Base-by-base conservation (phyloP, 2,888 invertebrate genomes). In the Eristalinus aeneus region DNA sequence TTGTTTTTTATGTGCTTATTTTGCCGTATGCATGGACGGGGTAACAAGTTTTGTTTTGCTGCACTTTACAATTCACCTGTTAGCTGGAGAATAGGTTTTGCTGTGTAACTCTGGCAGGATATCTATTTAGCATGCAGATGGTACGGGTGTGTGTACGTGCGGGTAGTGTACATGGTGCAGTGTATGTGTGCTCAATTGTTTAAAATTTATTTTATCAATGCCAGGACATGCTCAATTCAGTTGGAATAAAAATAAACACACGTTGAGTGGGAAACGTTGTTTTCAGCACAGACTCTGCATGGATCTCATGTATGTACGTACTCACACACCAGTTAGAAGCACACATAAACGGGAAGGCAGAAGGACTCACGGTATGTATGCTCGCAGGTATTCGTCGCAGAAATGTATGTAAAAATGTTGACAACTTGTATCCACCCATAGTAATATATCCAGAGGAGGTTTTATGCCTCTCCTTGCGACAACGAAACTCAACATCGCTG, bases 151-250 rank as follows among this genome's bases (percentile, higher is more conserved):
- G 27, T 27, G 34, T 34, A 34, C 10, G 34, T 34, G 10, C 10
- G 34, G 34, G 16, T 46, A 16, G 46, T 54, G 53, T 31, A 27
- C 46, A 68, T 12, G 32, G 20, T 27, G 20, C 22, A 22, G 60
- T 32, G 11, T 64, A 16, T 64, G 56, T 65, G 12, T 67, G n/a
- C 63, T 72, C 76, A 86, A 81, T 86, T 86, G 85, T 86, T 77
- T 78, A 67, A 72, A 84, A 63, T 71, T 79, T 84, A 84, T 84
- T 85, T 77, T 68, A 64, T 73, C 85, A 81, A 85, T 80, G 80
- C 68, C 8, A 73, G 71, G 81, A 79, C 85, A 85, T 85, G 85
- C 81, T 81, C 85, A 60, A 83, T 83, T 63, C 78, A 27, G 34
- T 10, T 0, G 32, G 53, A 80, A 79, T 68, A 80, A 75, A 80